Conservation (phyloP, 2,797 vertebrate species). For the Prionace glauca region DNA sequence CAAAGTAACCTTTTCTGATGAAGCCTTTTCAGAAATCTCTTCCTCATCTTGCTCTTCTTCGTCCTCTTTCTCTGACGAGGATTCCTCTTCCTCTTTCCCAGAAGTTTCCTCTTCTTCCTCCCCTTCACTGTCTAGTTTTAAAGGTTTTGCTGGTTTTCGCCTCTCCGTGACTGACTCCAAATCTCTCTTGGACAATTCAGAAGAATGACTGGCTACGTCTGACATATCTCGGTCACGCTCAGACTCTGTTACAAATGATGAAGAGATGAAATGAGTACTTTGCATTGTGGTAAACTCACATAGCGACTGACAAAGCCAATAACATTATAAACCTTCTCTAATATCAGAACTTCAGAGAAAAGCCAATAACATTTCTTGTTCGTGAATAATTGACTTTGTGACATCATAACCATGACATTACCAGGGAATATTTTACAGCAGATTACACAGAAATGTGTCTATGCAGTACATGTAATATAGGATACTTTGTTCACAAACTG, state of each 20-base stretch:
- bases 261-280: background rate
- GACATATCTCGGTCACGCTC: conserved; percentile 65
- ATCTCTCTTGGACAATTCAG: conserved; percentile 74
- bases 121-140: conserved; percentile 88
- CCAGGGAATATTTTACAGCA: background rate
- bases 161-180: conserved; percentile 61
- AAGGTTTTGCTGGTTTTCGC: conserved; percentile 71
- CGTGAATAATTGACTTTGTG: background rate
- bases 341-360: background rate
- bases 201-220: conserved; percentile 54
- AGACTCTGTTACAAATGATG: conserved; percentile 51
- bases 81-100: conserved; percentile 62
- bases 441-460: background rate
- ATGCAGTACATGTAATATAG: background rate
- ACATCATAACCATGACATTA: background rate
- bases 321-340: background rate
- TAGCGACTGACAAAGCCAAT: too few relatives aligned
- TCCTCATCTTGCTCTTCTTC: conserved; percentile 67
- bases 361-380: background rate
- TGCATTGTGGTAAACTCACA: background rate
- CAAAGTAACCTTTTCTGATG: conserved; percentile 61
- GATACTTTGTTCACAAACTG: background rate
- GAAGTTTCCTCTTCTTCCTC: conserved; percentile 79
- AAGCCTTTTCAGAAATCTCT: conserved; percentile 55
- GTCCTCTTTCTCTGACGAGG: conserved; percentile 68